phyloP scores from a whole-genome alignment of 2,888 invertebrate species.

The Agrotis exclamationis region DNA sequence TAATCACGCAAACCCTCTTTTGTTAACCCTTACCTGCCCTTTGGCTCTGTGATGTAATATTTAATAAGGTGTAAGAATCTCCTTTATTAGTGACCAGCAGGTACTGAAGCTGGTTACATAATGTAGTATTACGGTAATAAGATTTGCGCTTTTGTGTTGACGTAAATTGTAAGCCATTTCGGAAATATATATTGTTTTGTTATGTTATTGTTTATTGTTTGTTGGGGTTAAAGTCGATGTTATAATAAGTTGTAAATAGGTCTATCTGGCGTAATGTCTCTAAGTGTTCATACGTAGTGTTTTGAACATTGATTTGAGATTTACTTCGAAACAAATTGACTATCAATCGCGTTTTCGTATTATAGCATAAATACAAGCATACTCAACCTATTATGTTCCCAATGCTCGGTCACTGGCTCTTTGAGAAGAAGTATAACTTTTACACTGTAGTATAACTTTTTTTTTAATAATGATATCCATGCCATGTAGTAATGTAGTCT shows the following conservation, averaged over 20 bases:
- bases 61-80: slow-evolving; percentile 42
- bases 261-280: too few relatives aligned
- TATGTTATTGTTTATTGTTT: neutral
- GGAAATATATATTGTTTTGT: neutral
- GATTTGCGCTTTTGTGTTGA: neutral
- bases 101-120: neutral
- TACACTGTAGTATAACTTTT: too few relatives aligned
- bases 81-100: slow-evolving; percentile 28
- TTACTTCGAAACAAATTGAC: too few relatives aligned
- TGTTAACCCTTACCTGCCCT: slow-evolving; percentile 23
- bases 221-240: neutral
- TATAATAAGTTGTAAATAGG: neutral
- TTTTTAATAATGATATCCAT: too few relatives aligned
- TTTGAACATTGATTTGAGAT: too few relatives aligned
- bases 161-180: neutral
- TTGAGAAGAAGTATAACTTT: too few relatives aligned
- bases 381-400: too few relatives aligned
- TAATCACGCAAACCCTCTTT: neutral
- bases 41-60: slow-evolving; percentile 35
- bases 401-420: too few relatives aligned
- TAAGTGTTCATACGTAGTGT: too few relatives aligned
- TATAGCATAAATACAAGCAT: too few relatives aligned
- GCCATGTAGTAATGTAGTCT: too few relatives aligned
- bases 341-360: too few relatives aligned
- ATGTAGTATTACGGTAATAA: neutral